A percentile compares a stretch with the other conserved stretches of the same genome.
phyloP scores from a whole-genome alignment of 2,888 invertebrate genomes.

The Nephrotoma flavescens region DNA sequence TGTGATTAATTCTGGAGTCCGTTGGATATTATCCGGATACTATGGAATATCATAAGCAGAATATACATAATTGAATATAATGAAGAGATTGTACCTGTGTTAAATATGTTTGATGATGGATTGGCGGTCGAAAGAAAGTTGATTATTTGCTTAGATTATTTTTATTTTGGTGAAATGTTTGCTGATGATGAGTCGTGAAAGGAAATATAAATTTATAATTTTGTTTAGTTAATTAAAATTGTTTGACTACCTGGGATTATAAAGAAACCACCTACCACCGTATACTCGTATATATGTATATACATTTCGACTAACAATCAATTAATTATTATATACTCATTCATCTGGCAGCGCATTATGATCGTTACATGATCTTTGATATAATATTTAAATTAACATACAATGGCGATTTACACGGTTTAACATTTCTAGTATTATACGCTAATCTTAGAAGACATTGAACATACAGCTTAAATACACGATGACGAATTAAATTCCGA shows the following conservation, averaged over 20 bases:
- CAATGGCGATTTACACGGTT: not conserved
- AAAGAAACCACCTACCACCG: not conserved
- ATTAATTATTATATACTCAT: not conserved
- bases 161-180: not conserved
- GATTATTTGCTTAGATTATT: not conserved
- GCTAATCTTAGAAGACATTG: not conserved
- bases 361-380: not conserved
- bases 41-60: not conserved
- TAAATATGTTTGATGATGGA: not conserved
- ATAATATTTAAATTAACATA: not conserved
- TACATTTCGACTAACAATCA: not conserved
- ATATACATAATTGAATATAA: not conserved
- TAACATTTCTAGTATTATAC: not conserved
- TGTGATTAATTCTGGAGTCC: not conserved
- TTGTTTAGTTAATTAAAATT: not conserved
- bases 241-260: not conserved
- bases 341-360: not conserved
- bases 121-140: not conserved
- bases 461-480: not conserved
- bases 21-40: not conserved
- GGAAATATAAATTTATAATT: not conserved
- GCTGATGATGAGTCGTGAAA: not conserved
- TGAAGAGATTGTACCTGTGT: not conserved
- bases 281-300: not conserved
- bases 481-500: not conserved